These are phyloP conservation scores for Menura novaehollandiae DNA, from an alignment of 2,113 vertebrate genomes.

Conservation along the genomic window DNA sequence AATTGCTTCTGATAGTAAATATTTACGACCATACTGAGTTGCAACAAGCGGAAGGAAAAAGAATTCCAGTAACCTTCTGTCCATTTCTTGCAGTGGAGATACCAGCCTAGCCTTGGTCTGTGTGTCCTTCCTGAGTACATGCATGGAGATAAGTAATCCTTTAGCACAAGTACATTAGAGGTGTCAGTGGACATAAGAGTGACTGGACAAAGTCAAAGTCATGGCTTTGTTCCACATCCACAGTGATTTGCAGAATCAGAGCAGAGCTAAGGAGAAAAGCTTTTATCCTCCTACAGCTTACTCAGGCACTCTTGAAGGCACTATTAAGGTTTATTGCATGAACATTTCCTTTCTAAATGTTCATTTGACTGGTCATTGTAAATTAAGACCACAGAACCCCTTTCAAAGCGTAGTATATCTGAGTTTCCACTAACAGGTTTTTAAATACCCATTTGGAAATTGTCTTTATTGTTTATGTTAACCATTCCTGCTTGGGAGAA, in stretches of 20 bases:
- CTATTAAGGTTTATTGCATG: background rate
- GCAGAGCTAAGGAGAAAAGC: background rate
- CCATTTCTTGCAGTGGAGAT: background rate
- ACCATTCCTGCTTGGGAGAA: background rate
- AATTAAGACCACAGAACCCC: background rate
- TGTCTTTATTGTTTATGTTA: background rate
- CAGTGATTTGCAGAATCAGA: background rate
- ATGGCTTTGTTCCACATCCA: background rate
- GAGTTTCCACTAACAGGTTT: background rate
- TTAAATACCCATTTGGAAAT: background rate
- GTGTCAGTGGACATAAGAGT: background rate
- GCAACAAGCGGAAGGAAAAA: background rate
- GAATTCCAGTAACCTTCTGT: background rate
- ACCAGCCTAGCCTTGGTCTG: background rate
- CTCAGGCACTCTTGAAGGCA: background rate
- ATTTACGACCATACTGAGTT: background rate
- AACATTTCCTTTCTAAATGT: background rate
- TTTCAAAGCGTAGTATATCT: background rate
- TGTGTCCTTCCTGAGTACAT: background rate
- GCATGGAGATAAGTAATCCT: background rate
- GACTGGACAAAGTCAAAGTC: background rate
- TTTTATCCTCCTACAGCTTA: background rate
- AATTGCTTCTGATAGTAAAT: background rate
- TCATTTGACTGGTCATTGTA: background rate
- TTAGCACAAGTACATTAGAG: background rate